Conservation (phyloP, 1,140 invertebrate genomes). For the Heliconius congener region DNA sequence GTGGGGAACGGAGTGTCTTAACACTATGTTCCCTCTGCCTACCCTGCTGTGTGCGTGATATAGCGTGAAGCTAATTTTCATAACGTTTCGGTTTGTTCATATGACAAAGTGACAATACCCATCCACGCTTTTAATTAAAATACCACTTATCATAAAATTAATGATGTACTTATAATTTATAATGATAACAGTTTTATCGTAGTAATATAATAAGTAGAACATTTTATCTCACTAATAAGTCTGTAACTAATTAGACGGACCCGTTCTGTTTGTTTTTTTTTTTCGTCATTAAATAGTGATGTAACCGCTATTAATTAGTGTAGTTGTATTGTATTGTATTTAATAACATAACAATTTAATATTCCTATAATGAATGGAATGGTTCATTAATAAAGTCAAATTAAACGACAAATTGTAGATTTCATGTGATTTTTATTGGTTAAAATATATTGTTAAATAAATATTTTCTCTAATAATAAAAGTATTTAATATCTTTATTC, state of each 20-base stretch:
- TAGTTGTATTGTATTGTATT: slow-evolving; percentile 15
- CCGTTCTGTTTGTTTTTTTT: slow-evolving; percentile 18
- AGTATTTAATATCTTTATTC: no score
- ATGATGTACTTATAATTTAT: slow-evolving; percentile 43
- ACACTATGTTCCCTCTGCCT: no score
- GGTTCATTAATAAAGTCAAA: neutral
- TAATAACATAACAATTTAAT: slow-evolving; percentile 24
- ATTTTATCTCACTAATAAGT: slow-evolving; percentile 33
- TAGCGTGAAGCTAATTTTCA: neutral
- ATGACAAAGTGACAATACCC: slow-evolving; percentile 23
- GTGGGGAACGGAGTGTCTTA: no score
- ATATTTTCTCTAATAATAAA: neutral
- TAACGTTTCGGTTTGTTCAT: slow-evolving; percentile 7
- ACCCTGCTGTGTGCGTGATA: no score
- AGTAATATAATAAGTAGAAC: slow-evolving; percentile 30
- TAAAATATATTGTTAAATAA: neutral
- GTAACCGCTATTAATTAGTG: slow-evolving; percentile 19
- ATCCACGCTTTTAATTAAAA: slow-evolving; percentile 42
- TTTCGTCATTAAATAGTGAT: slow-evolving; percentile 8
- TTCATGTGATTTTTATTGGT: neutral
- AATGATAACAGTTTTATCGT: slow-evolving; percentile 39
- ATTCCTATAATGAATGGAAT: slow-evolving; percentile 21
- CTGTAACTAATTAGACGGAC: slow-evolving; percentile 29
- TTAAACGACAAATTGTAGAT: neutral
- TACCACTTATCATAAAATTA: slow-evolving; percentile 38